phyloP scores from a whole-genome alignment of 2,888 invertebrate genomes.

The Ornithoptera priamus region DNA sequence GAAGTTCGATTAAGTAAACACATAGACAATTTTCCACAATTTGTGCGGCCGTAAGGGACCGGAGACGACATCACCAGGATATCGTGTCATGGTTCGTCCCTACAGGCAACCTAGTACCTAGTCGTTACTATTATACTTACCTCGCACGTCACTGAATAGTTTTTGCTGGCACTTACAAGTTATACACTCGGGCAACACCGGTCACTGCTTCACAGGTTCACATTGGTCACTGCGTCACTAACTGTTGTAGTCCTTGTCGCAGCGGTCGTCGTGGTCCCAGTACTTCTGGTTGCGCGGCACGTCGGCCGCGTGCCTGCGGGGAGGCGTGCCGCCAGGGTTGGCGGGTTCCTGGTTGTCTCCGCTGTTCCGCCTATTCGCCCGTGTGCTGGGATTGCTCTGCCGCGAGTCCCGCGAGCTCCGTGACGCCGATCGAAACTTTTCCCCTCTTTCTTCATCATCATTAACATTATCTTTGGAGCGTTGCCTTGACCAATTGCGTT shows the following conservation, averaged over 20 bases:
- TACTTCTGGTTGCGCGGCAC: conserved; percentile 70
- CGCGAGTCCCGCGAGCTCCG: conserved; percentile 45
- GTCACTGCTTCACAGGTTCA: conserved; percentile 10
- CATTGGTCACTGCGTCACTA: conserved; percentile 46
- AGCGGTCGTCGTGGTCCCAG: conserved; percentile 74
- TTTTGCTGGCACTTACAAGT: background rate
- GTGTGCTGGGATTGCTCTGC: conserved; percentile 41
- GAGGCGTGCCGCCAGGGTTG: conserved; percentile 46
- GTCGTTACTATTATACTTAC: background rate
- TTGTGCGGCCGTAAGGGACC: conserved; percentile 22
- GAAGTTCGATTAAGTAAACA: background rate
- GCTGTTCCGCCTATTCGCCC: conserved; percentile 52
- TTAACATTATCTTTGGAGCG: conserved; percentile 59
- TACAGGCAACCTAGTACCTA: background rate
- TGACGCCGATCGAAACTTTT: conserved; percentile 37
- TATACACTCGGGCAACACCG: conserved; percentile 16
- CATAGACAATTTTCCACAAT: conserved; percentile 20
- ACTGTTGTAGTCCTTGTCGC: conserved; percentile 72
- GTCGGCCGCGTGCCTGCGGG: conserved; percentile 59
- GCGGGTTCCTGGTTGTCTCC: conserved; percentile 42
- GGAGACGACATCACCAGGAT: background rate
- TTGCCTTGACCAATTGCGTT: conserved; percentile 59
- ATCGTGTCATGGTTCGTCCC: too few species aligned
- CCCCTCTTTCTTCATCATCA: conserved; percentile 52
- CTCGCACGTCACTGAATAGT: too few species aligned